These are phyloP conservation scores for Cepphus grylle DNA, from an alignment of 2,113 vertebrate species.

Conservation along the genomic window DNA sequence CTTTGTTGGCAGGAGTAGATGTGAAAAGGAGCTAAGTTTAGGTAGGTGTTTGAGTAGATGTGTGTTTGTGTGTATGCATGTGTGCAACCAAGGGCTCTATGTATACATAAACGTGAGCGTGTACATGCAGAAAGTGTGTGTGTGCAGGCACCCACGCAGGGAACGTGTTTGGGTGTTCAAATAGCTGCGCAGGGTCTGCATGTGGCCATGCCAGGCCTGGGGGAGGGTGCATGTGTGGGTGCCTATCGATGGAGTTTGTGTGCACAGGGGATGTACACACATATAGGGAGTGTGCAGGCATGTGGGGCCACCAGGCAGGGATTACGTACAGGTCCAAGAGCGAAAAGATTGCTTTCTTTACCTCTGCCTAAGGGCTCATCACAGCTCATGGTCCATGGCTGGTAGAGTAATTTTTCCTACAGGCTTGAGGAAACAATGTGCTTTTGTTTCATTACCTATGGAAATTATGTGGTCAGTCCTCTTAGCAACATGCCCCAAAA, in stretches of 20 bases:
- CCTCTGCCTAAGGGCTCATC: not conserved
- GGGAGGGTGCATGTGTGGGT: not conserved
- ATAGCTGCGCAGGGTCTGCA: not conserved
- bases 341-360: not conserved
- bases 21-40: not conserved
- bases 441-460: not conserved
- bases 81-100: not conserved
- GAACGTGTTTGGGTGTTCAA: not conserved
- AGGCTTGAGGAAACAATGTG: not conserved
- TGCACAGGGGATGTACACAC: accelerated
- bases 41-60: not conserved
- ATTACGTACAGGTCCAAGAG: not conserved
- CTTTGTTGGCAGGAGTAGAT: accelerated
- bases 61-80: not conserved
- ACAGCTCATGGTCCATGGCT: not conserved
- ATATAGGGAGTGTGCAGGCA: not conserved
- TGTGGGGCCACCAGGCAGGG: not conserved
- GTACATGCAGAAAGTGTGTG: not conserved
- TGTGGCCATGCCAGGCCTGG: not conserved
- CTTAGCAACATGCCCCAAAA: not conserved
- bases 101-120: not conserved
- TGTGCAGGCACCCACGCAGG: too few relatives aligned
- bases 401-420: not conserved
- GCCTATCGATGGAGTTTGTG: not conserved
- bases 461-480: not conserved